These are phyloP conservation scores for Hirtodrosophila duncani DNA, from an alignment of 2,888 invertebrate genomes.

Conservation along the genomic window DNA sequence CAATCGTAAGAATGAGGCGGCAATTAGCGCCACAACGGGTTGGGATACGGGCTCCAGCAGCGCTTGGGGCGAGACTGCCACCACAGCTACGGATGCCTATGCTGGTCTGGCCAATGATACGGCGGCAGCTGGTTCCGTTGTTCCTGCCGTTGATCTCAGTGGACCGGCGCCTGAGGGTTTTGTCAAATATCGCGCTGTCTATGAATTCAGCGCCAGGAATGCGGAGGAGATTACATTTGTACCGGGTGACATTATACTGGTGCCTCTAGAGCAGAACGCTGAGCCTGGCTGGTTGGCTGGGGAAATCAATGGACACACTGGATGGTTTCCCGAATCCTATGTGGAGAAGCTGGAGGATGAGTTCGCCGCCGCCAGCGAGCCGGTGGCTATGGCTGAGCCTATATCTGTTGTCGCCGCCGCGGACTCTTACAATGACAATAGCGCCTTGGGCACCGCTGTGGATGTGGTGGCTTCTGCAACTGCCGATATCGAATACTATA, in stretches of 20 bases:
- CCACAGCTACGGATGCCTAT: constrained; percentile 61
- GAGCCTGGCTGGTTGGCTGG: constrained; percentile 99
- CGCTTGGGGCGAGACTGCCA: constrained; percentile 39
- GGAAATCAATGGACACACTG: constrained; percentile 91
- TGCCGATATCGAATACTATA: constrained; percentile 85
- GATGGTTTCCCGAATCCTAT: constrained; percentile 98
- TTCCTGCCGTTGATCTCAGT: constrained; percentile 56
- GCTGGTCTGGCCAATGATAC: constrained; percentile 66
- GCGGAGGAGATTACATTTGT: constrained; percentile 94
- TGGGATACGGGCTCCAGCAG: constrained; percentile 79
- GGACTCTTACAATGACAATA: constrained; percentile 73
- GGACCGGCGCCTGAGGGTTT: constrained; percentile 79
- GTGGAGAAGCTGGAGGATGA: constrained; percentile 85
- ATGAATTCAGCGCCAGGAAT: constrained; percentile 95
- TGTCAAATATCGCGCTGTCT: constrained; percentile 91
- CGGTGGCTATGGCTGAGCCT: neutral
- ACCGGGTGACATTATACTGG: constrained; percentile 94
- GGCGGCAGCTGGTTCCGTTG: constrained; percentile 45
- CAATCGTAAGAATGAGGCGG: constrained; percentile 78
- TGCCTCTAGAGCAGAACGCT: constrained; percentile 86
- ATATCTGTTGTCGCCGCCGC: constrained; percentile 30
- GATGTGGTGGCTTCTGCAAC: constrained; percentile 74
- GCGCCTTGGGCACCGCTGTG: constrained; percentile 41
- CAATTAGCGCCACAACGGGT: constrained; percentile 75
- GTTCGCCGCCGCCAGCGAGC: constrained; percentile 9